Conservation (phyloP, 2,113 vertebrate genomes). For the Solenodon paradoxus region DNA sequence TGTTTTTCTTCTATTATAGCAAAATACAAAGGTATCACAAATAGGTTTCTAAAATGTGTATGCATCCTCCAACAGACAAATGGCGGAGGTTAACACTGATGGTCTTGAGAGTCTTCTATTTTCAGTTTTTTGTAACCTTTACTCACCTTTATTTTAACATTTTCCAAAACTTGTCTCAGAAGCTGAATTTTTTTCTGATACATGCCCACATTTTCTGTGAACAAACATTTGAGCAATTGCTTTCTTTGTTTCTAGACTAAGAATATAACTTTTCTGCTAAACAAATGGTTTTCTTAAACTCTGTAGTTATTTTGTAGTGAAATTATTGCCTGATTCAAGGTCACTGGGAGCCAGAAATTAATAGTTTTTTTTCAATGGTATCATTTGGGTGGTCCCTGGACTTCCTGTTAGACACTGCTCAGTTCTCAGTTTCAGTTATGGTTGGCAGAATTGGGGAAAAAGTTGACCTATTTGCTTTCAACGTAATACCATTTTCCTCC, state of each 20-base stretch:
- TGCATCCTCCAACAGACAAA: not conserved
- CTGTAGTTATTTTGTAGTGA: not conserved
- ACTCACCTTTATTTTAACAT: conserved; percentile 34
- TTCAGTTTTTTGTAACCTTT: conserved; percentile 48
- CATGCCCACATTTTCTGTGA: not conserved
- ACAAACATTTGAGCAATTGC: not conserved
- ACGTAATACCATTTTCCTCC: not conserved
- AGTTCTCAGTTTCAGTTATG: not conserved
- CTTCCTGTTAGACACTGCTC: not conserved
- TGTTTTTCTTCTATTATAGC: not conserved
- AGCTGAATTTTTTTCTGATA: not conserved
- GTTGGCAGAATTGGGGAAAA: not conserved
- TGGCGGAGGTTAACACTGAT: conserved; percentile 20
- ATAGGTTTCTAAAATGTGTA: conserved; percentile 23
- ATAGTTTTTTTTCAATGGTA: not conserved
- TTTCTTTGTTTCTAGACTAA: not conserved
- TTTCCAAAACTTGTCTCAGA: conserved; percentile 32
- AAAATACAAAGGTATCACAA: conserved; percentile 32
- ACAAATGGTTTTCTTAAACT: conserved; percentile 7
- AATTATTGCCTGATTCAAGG: conserved; percentile 25
- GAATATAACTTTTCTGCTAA: conserved; percentile 13
- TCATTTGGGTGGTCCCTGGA: not conserved
- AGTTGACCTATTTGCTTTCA: conserved; percentile 14
- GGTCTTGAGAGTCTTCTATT: not conserved
- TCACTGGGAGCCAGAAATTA: not conserved